These are phyloP conservation scores for Cataglyphis rosenhaueri DNA, from an alignment of 2,888 invertebrate genomes.

Conservation along the genomic window DNA sequence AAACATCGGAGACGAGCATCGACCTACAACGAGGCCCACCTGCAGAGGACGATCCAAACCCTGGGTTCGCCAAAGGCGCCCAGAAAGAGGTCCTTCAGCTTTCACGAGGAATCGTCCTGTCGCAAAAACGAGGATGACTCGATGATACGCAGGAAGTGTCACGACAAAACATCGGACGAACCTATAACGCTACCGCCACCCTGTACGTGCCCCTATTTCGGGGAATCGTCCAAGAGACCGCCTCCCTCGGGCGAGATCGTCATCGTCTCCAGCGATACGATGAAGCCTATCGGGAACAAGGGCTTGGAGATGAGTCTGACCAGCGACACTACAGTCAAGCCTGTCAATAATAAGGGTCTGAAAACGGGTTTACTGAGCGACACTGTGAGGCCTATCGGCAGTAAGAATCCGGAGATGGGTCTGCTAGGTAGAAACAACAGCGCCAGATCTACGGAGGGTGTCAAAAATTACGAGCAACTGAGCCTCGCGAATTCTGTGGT, in stretches of 20 bases:
- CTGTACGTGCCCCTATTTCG: slow-evolving; percentile 94
- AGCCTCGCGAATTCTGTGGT: slow-evolving; percentile 87
- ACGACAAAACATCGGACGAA: slow-evolving; percentile 50
- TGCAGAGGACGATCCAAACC: slow-evolving; percentile 83
- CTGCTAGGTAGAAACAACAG: slow-evolving; percentile 69
- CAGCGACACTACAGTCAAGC: slow-evolving; percentile 11
- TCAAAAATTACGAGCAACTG: slow-evolving; percentile 79
- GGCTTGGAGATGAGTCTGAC: slow-evolving; percentile 57
- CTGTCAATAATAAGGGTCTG: background rate
- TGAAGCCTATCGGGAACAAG: slow-evolving; percentile 80
- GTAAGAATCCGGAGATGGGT: slow-evolving; percentile 53
- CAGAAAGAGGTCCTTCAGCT: slow-evolving; percentile 86
- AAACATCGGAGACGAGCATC: slow-evolving; percentile 85
- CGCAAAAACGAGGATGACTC: slow-evolving; percentile 61
- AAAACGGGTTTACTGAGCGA: background rate
- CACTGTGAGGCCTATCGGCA: background rate
- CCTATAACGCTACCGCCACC: slow-evolving; percentile 88
- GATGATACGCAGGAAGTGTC: slow-evolving; percentile 21
- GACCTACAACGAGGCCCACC: slow-evolving; percentile 86
- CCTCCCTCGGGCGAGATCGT: slow-evolving; percentile 86
- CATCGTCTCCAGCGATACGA: slow-evolving; percentile 87
- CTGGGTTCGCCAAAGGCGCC: slow-evolving; percentile 81
- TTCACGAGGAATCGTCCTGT: slow-evolving; percentile 84
- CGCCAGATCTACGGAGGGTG: slow-evolving; percentile 85
- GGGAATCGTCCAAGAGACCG: slow-evolving; percentile 88